Evolutionary conservation across 2,113 vertebrate genomes (phyloP).

Genomic region (Oreochromis tanganicae): DNA sequence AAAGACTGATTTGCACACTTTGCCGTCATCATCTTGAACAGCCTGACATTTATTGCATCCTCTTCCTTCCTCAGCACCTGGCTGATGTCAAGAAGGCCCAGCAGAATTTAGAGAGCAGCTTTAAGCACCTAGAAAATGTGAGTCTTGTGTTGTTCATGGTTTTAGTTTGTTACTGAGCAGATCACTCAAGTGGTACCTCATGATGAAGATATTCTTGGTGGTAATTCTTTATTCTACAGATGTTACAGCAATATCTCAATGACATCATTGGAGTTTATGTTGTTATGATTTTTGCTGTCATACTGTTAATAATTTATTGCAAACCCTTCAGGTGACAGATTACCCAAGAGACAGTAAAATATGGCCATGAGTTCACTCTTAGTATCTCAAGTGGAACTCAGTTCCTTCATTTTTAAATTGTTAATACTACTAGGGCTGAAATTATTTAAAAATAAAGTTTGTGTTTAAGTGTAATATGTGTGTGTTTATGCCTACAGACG

Average conservation of each 20-base stretch:
- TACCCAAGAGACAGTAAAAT: background rate
- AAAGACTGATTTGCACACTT: background rate
- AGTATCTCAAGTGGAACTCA: background rate
- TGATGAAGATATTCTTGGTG: background rate
- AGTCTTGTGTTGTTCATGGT: slow-evolving; percentile 39
- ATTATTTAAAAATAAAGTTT: background rate
- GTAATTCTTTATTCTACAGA: background rate
- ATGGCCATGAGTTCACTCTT: background rate
- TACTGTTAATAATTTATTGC: background rate
- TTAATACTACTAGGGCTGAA: background rate
- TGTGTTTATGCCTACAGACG: slow-evolving; percentile 61
- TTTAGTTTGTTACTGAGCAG: background rate
- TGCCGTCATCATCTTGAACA: background rate
- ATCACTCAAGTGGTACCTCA: background rate
- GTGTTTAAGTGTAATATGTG: background rate
- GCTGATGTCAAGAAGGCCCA: slow-evolving; percentile 80
- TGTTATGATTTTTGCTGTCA: background rate
- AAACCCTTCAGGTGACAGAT: background rate
- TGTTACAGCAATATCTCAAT: background rate
- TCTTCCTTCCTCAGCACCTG: slow-evolving; percentile 68
- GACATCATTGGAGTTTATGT: background rate
- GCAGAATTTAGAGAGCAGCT: slow-evolving; percentile 78
- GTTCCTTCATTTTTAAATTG: background rate
- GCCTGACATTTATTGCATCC: background rate
- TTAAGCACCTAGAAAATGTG: slow-evolving; percentile 82